Base-by-base conservation (phyloP, 2,113 vertebrate genomes). In the Datnioides undecimradiatus region DNA sequence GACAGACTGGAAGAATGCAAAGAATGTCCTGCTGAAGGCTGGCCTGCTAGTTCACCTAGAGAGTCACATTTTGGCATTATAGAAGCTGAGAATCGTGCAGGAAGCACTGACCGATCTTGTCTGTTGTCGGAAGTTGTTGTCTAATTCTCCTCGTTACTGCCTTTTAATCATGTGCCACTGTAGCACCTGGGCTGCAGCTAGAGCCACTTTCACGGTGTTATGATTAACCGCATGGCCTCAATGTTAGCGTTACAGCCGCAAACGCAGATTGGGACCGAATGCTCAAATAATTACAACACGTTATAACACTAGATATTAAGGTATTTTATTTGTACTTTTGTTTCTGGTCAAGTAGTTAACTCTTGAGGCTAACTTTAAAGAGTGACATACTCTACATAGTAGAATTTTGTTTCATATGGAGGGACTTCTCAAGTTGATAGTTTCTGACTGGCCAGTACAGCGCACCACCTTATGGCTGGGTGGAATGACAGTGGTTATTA, bases 401-500 rank as follows among this genome's bases (percentile, higher is more conserved):
- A 4, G 23, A 58, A 25, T 82, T 76, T 76, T 0, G 25, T 79
- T 66, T 78, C 54, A 80, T 76, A 78, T 73, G 62, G 36, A 27
- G 33, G 52, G 62, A 64, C 38, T 70, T 66, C 13, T 34, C 33
- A 65, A 84, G 59, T 34, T 65, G 73, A 74, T 69, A 58, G 57
- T 57, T 82, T 16, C 64, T 73, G 75, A 46, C 63, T 72, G 63
- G 41, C 65, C 74, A 33, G 71, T 78, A n/a, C 55, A 79, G 57
- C 74, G 46, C 68, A 71, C 21, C 66, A 8, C 64, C 69, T 57
- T 68, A 31, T 79, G 81, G 76, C 76, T 84, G 86, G 58, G 69
- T 40, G 54, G 80, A 41, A 68, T 87, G 90, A 91, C 88, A 89
- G 60, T 89, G 78, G 67, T 85, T 86, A 87, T 85, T 82, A 79